Evolutionary conservation across 2,888 invertebrate species (phyloP).

Genomic region (Augochlorella aurata): DNA sequence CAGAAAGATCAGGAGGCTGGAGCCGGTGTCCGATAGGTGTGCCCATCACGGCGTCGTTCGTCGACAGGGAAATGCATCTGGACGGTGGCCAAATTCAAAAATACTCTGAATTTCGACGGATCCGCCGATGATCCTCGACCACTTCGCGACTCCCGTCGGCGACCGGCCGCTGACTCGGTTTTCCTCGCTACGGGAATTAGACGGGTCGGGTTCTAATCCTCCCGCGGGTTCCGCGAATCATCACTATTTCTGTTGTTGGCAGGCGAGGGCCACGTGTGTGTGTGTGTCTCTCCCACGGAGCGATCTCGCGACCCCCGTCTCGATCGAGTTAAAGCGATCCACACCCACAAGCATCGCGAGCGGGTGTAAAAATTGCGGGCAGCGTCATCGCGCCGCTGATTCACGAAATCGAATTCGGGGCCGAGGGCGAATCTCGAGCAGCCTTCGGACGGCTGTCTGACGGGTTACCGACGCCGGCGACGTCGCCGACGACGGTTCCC

Average conservation of each 20-base stretch:
- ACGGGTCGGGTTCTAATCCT: not conserved
- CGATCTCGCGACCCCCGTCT: not conserved
- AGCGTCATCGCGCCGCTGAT: constrained; percentile 37
- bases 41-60: constrained; percentile 52
- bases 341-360: not conserved
- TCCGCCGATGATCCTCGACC: constrained; percentile 49
- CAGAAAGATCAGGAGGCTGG: constrained; percentile 23
- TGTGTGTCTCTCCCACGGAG: constrained; percentile 20
- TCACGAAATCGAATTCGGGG: constrained; percentile 48
- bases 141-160: constrained; percentile 17
- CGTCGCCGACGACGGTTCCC: constrained; percentile 20
- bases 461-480: constrained; percentile 24
- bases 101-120: constrained; percentile 66
- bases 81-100: constrained; percentile 66
- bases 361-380: constrained; percentile 21
- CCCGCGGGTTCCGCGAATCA: constrained; percentile 45
- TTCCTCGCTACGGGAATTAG: not conserved
- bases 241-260: constrained; percentile 56
- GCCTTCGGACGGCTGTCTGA: constrained; percentile 8
- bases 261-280: constrained; percentile 15
- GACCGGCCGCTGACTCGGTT: not conserved
- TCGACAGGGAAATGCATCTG: constrained; percentile 64
- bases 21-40: constrained; percentile 32
- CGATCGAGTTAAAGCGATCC: not conserved
- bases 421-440: constrained; percentile 5